These are phyloP conservation scores for Meloidogyne exigua DNA, from an alignment of 1,140 invertebrate genomes.

Conservation along the genomic window DNA sequence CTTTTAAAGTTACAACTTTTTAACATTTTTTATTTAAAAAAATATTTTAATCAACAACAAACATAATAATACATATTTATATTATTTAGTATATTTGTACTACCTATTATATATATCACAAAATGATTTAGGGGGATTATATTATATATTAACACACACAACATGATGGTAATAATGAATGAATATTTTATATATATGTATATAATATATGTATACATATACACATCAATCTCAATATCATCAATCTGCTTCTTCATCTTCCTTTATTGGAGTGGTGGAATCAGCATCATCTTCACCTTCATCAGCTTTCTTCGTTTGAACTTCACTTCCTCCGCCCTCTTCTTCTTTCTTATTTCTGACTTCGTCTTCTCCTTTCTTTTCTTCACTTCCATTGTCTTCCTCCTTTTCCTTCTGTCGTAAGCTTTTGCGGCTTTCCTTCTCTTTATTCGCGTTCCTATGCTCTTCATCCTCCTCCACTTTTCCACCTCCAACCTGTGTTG, in stretches of 20 bases:
- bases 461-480: not conserved
- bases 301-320: not conserved
- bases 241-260: not conserved
- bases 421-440: not conserved
- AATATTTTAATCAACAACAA: too few relatives aligned
- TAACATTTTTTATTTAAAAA: too few relatives aligned
- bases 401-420: not conserved
- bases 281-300: not conserved
- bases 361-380: not conserved
- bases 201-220: too few relatives aligned
- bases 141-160: constrained; percentile 11
- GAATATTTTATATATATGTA: not conserved
- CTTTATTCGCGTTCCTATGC: not conserved
- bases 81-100: too few relatives aligned
- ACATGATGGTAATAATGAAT: not conserved
- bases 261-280: not conserved
- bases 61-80: too few relatives aligned
- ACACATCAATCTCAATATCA: not conserved
- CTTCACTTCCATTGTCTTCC: not conserved
- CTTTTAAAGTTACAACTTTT: too few relatives aligned
- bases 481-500: not conserved
- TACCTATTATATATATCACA: not conserved
- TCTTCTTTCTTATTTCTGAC: not conserved
- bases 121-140: not conserved
- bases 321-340: not conserved